phyloP scores from a whole-genome alignment of 2,113 vertebrate species.

The Xiphophorus couchianus region DNA sequence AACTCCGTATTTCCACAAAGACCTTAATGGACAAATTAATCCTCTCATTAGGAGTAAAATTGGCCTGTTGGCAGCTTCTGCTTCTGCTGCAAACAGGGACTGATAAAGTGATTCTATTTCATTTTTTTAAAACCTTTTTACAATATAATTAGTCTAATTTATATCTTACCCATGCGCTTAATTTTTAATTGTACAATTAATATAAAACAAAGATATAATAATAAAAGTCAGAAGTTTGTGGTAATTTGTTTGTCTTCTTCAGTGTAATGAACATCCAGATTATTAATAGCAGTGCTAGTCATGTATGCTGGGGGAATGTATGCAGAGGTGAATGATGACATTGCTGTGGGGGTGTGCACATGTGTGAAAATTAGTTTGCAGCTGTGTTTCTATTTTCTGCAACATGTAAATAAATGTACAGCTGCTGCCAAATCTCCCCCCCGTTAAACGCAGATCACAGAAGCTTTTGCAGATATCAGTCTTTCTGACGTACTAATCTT shows the following conservation, averaged over 20 bases:
- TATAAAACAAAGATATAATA: slow-evolving; percentile 38
- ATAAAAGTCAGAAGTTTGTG: slow-evolving; percentile 18
- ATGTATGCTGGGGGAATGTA: background rate
- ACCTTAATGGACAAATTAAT: slow-evolving; percentile 64
- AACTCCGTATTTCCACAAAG: slow-evolving; percentile 41
- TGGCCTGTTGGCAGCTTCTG: slow-evolving; percentile 52
- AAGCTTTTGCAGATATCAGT: slow-evolving; percentile 25
- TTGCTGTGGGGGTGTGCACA: background rate
- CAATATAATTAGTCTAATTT: slow-evolving; percentile 35
- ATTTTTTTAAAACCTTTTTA: background rate
- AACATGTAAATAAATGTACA: background rate
- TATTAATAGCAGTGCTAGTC: slow-evolving; percentile 20
- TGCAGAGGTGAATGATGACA: background rate
- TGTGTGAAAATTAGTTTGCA: slow-evolving; percentile 10
- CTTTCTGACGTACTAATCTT: slow-evolving; percentile 10
- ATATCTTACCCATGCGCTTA: slow-evolving; percentile 17
- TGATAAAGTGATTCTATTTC: slow-evolving; percentile 19
- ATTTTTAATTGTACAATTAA: slow-evolving; percentile 45
- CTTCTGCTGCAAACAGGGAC: slow-evolving; percentile 37
- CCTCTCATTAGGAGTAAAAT: slow-evolving; percentile 64
- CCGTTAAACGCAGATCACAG: background rate
- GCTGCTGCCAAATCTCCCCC: background rate
- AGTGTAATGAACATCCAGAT: slow-evolving; percentile 27
- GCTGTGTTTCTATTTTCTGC: slow-evolving; percentile 19
- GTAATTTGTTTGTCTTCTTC: slow-evolving; percentile 34